phyloP scores from a whole-genome alignment of 2,797 vertebrate genomes.

The Labeo calbasu region DNA sequence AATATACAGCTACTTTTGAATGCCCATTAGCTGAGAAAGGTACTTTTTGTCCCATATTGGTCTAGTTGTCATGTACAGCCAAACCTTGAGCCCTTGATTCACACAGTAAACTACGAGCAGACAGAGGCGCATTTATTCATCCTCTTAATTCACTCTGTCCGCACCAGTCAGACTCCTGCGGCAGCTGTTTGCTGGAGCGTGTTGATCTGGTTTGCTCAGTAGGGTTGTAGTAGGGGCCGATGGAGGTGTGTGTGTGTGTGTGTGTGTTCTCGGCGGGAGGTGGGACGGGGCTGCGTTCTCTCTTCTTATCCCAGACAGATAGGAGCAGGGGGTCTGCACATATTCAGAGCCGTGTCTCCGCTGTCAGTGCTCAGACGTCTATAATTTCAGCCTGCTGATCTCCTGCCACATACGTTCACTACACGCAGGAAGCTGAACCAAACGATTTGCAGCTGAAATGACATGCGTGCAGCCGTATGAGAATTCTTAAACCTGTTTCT shows the following conservation, averaged over 20 bases:
- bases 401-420: background rate
- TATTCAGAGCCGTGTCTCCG: conserved; percentile 23
- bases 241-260: conserved; percentile 18
- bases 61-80: background rate
- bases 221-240: conserved; percentile 1
- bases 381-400: conserved; percentile 23
- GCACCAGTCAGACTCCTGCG: background rate
- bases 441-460: conserved; percentile 21
- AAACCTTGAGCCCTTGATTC: conserved; percentile 6
- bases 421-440: background rate
- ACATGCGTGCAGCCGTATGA: background rate
- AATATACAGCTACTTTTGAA: too few species aligned
- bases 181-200: conserved; percentile 31
- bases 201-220: conserved; percentile 40
- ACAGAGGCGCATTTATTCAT: conserved; percentile 6
- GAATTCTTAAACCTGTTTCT: conserved; percentile 9
- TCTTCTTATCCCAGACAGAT: conserved; percentile 63
- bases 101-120: background rate
- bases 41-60: background rate
- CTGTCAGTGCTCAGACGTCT: conserved; percentile 10
- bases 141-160: conserved; percentile 21
- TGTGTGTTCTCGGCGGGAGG: conserved; percentile 20
- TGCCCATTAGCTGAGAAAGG: background rate
- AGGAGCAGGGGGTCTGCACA: conserved; percentile 49
- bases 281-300: conserved; percentile 28